Evolutionary conservation across 2,113 vertebrate genomes (phyloP).

Genomic region (Todiramphus chloris): DNA sequence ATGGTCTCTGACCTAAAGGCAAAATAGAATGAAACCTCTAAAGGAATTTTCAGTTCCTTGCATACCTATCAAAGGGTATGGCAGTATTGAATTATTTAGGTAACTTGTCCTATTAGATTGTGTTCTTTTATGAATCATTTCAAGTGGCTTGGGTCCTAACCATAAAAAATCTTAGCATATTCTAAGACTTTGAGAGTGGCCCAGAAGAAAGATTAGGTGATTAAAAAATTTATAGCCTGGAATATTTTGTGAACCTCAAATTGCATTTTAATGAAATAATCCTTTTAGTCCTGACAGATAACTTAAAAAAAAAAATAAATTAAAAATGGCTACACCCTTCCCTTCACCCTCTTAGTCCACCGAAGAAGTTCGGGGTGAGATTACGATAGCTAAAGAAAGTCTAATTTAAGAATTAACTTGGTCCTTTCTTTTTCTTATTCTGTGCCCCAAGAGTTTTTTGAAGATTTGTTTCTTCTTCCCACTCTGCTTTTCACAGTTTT

Average conservation of each 20-base stretch:
- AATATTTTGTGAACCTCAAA: not conserved
- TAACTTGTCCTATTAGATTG: not conserved
- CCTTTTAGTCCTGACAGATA: not conserved
- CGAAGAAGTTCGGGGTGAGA: not conserved
- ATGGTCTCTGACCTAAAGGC: conserved; percentile 32
- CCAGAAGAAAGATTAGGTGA: not conserved
- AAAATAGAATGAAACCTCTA: conserved; percentile 43
- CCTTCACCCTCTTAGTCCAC: not conserved
- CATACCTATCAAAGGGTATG: conserved; percentile 14
- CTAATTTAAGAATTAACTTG: not conserved
- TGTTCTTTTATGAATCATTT: not conserved
- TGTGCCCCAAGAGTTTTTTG: not conserved
- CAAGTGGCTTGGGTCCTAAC: not conserved
- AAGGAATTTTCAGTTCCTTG: conserved; percentile 13
- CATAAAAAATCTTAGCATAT: not conserved
- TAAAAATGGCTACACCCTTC: not conserved
- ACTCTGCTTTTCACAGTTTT: not conserved
- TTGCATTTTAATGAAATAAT: not conserved
- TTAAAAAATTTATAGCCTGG: not conserved
- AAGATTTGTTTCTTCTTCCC: not conserved
- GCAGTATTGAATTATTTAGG: not conserved
- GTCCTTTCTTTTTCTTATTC: not conserved
- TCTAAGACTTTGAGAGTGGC: not conserved
- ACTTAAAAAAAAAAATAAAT: not conserved
- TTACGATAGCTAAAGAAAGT: not conserved